These are phyloP conservation scores for Epinotia ramella DNA, from an alignment of 2,888 invertebrate genomes.

Conservation along the genomic window DNA sequence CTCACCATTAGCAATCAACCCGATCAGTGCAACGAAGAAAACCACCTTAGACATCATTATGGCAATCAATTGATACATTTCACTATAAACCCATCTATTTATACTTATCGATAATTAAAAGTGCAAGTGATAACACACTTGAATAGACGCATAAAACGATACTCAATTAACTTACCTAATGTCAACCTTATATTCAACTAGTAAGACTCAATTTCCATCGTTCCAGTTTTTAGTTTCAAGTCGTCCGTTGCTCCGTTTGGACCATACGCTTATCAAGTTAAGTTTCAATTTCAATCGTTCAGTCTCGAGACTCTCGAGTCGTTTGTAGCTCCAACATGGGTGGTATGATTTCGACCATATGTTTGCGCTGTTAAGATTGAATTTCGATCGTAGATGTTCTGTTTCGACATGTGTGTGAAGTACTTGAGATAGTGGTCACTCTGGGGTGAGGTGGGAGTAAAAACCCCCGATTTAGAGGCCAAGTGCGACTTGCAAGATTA, in stretches of 20 bases:
- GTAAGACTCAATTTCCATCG: not conserved
- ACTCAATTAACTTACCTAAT: not conserved
- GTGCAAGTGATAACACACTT: conserved; percentile 30
- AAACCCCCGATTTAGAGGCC: conserved; percentile 6
- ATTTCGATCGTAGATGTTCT: not conserved
- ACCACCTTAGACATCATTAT: conserved; percentile 21
- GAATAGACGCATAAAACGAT: not conserved
- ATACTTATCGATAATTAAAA: conserved; percentile 28
- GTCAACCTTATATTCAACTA: not conserved
- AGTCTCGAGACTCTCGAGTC: not conserved
- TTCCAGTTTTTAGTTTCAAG: not conserved
- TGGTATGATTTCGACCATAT: not conserved
- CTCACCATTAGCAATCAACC: conserved; percentile 29
- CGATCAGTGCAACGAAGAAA: conserved; percentile 9
- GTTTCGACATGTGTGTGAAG: not conserved
- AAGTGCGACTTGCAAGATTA: not conserved
- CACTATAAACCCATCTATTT: not conserved
- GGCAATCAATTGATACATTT: not conserved
- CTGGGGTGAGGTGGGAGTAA: conserved; percentile 3
- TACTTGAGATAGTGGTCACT: conserved; percentile 14
- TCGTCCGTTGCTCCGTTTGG: not conserved
- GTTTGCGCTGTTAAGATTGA: not conserved
- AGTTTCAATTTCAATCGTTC: not conserved
- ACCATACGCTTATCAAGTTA: not conserved
- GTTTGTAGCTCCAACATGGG: not conserved